Evolutionary conservation across 1,140 invertebrate species (phyloP), one percentile per base, ranked within the genome.

Genomic region (Mesaphorura yosii): DNA sequence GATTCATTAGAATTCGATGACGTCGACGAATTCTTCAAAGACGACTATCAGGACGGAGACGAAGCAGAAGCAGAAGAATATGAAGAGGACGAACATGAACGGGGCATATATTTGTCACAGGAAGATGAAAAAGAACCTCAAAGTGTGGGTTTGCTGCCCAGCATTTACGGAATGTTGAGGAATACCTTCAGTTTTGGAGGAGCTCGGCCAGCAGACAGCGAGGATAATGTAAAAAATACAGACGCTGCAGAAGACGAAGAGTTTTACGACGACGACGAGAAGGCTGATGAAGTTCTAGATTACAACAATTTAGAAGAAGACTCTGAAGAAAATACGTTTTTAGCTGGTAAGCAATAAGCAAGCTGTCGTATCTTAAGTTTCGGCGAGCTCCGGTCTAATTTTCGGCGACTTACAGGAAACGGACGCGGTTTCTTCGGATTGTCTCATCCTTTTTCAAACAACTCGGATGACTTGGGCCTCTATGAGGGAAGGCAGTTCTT

Each of bases 1-100:
- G 6, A 41, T 17, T 6, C n/a, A n/a, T 27, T 20, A 42, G 34
- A 37, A 15, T 19, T 31, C 19, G 29, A n/a, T 10, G 14, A 20
- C 17, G 22, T 25, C 28, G 15, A 23, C 6, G 31, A 40, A 6
- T 3, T 5, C 5, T 20, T 27, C 17, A 22, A 27, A 3, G 46
- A 27, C n/a, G 47, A 48, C 5, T 34, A 49, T 34, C 46, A 17
- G 1, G 23, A 38, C 2, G 53, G 34, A 19, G 52, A 48, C 2
- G 53, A 49, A 2, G 46, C 41, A 22, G 44, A 44, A 17, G 12
- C 10, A 3, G 46, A 49, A n/a, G 27, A 29, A 6, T 34, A 37
- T 26, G 23, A 47, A 23, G 22, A 22, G 10, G 23, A 29, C 10
- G 23, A 48, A 19, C 27, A 48, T 4, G 23, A 12, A 22, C 12